phyloP scores from a whole-genome alignment of 2,113 vertebrate genomes.

The Pollimyrus isidori region DNA sequence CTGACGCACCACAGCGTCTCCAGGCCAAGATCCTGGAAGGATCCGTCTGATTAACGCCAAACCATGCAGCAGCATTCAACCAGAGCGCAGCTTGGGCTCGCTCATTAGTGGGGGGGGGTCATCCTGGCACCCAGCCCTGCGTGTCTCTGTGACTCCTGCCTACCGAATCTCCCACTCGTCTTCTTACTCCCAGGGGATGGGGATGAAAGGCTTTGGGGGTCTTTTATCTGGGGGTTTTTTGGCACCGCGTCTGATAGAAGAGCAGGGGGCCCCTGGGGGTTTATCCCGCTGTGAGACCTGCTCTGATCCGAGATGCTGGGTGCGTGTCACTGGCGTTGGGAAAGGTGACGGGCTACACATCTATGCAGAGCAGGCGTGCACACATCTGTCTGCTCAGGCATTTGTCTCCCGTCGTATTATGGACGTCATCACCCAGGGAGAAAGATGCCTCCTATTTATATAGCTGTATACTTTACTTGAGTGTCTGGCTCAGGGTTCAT shows the following conservation, averaged over 20 bases:
- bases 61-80: not conserved
- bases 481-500: not conserved
- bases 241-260: not conserved
- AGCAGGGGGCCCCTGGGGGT: not conserved
- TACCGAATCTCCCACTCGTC: not conserved
- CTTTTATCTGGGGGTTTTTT: conserved; percentile 18
- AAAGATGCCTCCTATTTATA: not conserved
- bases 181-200: not conserved
- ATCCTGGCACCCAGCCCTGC: not conserved
- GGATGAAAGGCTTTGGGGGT: conserved; percentile 8
- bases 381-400: not conserved
- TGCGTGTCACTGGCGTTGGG: not conserved
- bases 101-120: too few relatives aligned
- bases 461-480: not conserved
- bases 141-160: not conserved
- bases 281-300: too few relatives aligned
- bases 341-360: not conserved
- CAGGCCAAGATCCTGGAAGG: not conserved
- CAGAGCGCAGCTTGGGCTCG: too few relatives aligned
- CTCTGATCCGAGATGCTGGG: not conserved
- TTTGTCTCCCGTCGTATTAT: not conserved
- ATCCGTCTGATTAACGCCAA: not conserved
- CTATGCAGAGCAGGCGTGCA: not conserved
- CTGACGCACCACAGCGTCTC: not conserved
- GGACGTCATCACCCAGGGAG: not conserved